Conservation (phyloP, 2,888 invertebrate species). For the Ormyrus labotus region DNA sequence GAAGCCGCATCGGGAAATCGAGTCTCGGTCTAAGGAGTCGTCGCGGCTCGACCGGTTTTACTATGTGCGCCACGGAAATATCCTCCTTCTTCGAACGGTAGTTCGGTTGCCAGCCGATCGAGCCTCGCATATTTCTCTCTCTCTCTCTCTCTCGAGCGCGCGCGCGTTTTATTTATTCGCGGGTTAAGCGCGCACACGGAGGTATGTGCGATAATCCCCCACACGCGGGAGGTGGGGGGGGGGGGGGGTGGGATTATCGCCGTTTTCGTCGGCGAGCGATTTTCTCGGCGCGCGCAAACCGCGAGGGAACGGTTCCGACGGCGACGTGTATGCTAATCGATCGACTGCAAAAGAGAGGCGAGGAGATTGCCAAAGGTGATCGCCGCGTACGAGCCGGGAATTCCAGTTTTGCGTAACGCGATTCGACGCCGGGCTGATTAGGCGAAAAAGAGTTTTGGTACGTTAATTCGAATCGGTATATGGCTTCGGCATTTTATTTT, state of each 20-base stretch:
- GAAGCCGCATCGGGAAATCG: constrained; percentile 34
- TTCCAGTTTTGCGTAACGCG: constrained; percentile 26
- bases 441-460: too few species aligned
- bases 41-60: constrained; percentile 60
- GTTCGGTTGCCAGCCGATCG: constrained; percentile 60
- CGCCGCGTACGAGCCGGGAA: constrained; percentile 7
- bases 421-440: background rate
- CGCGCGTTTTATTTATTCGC: constrained; percentile 11
- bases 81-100: constrained; percentile 60
- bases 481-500: too few species aligned
- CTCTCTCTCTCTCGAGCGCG: background rate
- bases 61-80: constrained; percentile 58
- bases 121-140: background rate
- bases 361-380: background rate
- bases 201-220: background rate
- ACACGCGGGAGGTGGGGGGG: too few species aligned
- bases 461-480: too few species aligned
- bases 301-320: too few species aligned
- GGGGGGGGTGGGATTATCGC: too few species aligned
- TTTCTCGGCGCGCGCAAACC: background rate
- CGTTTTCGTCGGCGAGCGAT: background rate
- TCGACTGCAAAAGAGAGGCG: background rate
- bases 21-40: constrained; percentile 19
- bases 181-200: background rate
- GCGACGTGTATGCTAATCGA: constrained; percentile 35